phyloP scores from a whole-genome alignment of 2,113 vertebrate species.

The Myanophis thanlyinensis region DNA sequence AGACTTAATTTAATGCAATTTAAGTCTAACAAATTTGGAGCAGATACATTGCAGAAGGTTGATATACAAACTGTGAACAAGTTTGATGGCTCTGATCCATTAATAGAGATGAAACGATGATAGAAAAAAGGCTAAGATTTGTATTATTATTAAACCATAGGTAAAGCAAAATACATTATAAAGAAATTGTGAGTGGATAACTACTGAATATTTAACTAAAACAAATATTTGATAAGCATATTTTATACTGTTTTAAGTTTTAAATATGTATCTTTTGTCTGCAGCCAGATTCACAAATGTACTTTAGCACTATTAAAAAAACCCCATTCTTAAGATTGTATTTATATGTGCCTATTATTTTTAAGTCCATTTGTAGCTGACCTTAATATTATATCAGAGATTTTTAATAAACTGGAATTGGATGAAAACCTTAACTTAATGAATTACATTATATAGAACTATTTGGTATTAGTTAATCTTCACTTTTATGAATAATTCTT shows the following conservation, averaged over 20 bases:
- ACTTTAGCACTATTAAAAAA: background rate
- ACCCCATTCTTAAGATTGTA: background rate
- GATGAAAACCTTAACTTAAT: background rate
- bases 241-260: background rate
- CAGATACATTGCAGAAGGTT: background rate
- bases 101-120: background rate
- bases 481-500: background rate
- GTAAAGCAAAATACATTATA: background rate
- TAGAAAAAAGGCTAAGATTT: background rate
- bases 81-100: background rate
- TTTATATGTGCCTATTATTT: background rate
- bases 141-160: background rate
- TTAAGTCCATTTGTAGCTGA: background rate
- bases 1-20: background rate
- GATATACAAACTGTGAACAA: background rate
- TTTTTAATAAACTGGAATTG: background rate
- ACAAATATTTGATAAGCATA: background rate
- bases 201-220: background rate
- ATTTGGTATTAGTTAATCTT: background rate
- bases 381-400: background rate
- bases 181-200: background rate
- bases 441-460: background rate
- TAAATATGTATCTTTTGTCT: background rate
- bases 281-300: background rate
- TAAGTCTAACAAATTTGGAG: background rate